A percentile compares a stretch with the other conserved stretches of the same genome.
phyloP scores from a whole-genome alignment of 2,888 invertebrate species.

The Poecilus cupreus region DNA sequence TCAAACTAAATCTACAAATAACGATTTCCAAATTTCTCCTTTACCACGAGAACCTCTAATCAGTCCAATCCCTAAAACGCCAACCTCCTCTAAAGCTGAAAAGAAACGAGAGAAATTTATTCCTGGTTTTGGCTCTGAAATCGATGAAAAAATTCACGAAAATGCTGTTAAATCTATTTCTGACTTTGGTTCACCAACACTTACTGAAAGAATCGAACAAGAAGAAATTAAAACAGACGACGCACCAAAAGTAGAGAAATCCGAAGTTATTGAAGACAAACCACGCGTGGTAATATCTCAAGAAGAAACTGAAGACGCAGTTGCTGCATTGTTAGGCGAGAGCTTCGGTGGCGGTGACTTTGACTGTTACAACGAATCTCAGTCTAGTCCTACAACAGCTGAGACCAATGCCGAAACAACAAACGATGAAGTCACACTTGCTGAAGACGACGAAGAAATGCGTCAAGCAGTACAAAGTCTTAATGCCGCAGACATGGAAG shows the following conservation, averaged over 20 bases:
- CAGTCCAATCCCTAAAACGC: constrained; percentile 77
- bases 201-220: constrained; percentile 64
- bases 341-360: constrained; percentile 84
- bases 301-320: constrained; percentile 94
- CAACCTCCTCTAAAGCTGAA: constrained; percentile 72
- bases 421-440: constrained; percentile 82
- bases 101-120: constrained; percentile 80
- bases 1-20: constrained; percentile 69
- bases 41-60: constrained; percentile 69
- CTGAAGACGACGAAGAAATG: constrained; percentile 90
- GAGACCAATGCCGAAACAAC: constrained; percentile 74
- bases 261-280: constrained; percentile 80
- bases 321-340: constrained; percentile 90
- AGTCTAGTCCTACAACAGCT: constrained; percentile 71
- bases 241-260: constrained; percentile 67
- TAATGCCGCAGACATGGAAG: constrained; percentile 80
- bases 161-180: constrained; percentile 88
- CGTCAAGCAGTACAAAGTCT: constrained; percentile 89
- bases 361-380: constrained; percentile 75
- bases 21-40: constrained; percentile 68
- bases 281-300: constrained; percentile 90
- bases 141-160: constrained; percentile 84
- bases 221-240: constrained; percentile 69
- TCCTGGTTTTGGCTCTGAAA: constrained; percentile 79
- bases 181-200: constrained; percentile 72